These are phyloP conservation scores for Ornithoptera priamus DNA, from an alignment of 2,888 invertebrate species.

Conservation along the genomic window DNA sequence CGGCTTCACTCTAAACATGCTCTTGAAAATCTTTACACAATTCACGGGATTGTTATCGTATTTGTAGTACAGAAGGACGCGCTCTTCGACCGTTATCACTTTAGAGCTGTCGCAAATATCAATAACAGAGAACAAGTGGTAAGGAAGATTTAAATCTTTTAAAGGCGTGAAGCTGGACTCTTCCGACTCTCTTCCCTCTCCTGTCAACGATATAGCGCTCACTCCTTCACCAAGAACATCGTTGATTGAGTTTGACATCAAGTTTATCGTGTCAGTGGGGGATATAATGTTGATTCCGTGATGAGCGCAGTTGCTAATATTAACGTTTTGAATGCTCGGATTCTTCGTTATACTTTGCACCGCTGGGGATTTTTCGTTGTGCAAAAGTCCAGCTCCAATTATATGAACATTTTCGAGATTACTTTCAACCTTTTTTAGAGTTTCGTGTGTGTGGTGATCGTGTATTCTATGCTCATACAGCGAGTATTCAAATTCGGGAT, in stretches of 20 bases:
- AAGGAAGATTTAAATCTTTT: constrained; percentile 90
- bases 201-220: constrained; percentile 93
- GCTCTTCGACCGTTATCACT: constrained; percentile 92
- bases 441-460: constrained; percentile 88
- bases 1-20: constrained; percentile 90
- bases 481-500: constrained; percentile 93
- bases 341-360: constrained; percentile 94
- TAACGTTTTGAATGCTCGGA: constrained; percentile 89
- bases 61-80: constrained; percentile 96
- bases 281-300: constrained; percentile 96
- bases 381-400: constrained; percentile 95
- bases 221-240: constrained; percentile 94
- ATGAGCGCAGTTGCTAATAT: constrained; percentile 90
- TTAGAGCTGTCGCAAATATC: constrained; percentile 98
- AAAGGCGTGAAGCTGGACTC: constrained; percentile 94
- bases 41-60: constrained; percentile 98
- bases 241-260: constrained; percentile 86
- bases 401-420: constrained; percentile 89
- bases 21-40: constrained; percentile 97
- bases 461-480: constrained; percentile 90
- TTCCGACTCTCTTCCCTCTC: constrained; percentile 93
- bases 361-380: constrained; percentile 96
- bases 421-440: constrained; percentile 86
- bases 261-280: constrained; percentile 89
- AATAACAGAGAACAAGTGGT: constrained; percentile 94